Evolutionary conservation across 2,888 invertebrate genomes (phyloP).

Genomic region (Zelleria hepariella): DNA sequence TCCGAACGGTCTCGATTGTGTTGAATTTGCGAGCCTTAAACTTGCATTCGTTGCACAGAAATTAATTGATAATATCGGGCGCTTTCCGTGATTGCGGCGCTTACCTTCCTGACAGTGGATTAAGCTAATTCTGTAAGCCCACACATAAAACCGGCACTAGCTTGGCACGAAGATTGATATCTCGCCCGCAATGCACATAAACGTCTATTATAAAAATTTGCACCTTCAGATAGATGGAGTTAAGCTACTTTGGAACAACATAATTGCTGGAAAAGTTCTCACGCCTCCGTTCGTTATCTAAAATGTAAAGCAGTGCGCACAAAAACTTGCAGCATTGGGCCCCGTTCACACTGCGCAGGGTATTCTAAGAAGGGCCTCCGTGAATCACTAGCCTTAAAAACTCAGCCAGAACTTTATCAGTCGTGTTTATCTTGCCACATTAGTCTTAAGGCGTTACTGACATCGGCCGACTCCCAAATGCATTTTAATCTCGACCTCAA

Average conservation of each 20-base stretch:
- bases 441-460: constrained; percentile 33
- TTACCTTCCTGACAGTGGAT: not conserved
- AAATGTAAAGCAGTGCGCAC: constrained; percentile 5
- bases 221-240: not conserved
- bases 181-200: not conserved
- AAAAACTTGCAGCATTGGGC: constrained; percentile 6
- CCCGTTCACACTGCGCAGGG: constrained; percentile 15
- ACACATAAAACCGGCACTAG: not conserved
- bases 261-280: constrained; percentile 24
- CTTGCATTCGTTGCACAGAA: constrained; percentile 6
- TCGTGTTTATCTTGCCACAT: constrained; percentile 36
- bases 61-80: constrained; percentile 3
- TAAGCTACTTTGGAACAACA: not conserved
- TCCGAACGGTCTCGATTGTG: constrained; percentile 18
- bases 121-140: not conserved
- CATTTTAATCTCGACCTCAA: constrained; percentile 33
- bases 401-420: constrained; percentile 23
- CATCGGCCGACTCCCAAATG: constrained; percentile 29
- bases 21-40: constrained; percentile 6
- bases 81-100: not conserved
- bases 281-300: constrained; percentile 24
- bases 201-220: not conserved
- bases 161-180: not conserved
- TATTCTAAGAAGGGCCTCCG: constrained; percentile 35
- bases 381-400: constrained; percentile 24